These are phyloP conservation scores for Ditula angustiorana DNA, from an alignment of 2,888 invertebrate species.

Conservation along the genomic window DNA sequence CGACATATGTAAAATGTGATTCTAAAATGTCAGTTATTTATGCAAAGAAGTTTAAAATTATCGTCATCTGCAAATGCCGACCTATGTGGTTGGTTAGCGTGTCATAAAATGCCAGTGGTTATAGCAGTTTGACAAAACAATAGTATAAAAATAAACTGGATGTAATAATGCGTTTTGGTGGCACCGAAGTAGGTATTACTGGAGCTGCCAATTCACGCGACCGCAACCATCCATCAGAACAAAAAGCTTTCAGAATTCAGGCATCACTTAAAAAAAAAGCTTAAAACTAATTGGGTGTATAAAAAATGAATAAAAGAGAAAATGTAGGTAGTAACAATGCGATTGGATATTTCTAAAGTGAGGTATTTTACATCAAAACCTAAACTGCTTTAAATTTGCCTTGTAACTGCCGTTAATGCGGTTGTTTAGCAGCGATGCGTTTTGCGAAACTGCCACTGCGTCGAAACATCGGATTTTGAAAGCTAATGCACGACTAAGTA, in stretches of 20 bases:
- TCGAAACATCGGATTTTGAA: too few species aligned
- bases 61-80: neutral
- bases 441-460: too few species aligned
- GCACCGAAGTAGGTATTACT: conserved; percentile 1
- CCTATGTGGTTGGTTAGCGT: neutral
- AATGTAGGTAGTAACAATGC: too few species aligned
- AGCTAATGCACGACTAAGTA: too few species aligned
- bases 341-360: too few species aligned
- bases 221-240: neutral
- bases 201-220: neutral
- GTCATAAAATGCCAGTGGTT: neutral
- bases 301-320: neutral
- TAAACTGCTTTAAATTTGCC: too few species aligned
- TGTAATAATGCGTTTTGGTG: conserved; percentile 9
- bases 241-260: neutral
- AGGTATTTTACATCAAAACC: too few species aligned
- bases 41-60: too few species aligned
- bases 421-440: too few species aligned
- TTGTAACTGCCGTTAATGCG: too few species aligned
- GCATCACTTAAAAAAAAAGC: neutral
- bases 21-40: too few species aligned
- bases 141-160: conserved; percentile 4
- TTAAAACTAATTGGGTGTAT: neutral
- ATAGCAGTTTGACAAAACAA: conserved; percentile 8
- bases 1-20: too few species aligned